Conservation (phyloP, 2,113 vertebrate species). For the Helogale parvula region DNA sequence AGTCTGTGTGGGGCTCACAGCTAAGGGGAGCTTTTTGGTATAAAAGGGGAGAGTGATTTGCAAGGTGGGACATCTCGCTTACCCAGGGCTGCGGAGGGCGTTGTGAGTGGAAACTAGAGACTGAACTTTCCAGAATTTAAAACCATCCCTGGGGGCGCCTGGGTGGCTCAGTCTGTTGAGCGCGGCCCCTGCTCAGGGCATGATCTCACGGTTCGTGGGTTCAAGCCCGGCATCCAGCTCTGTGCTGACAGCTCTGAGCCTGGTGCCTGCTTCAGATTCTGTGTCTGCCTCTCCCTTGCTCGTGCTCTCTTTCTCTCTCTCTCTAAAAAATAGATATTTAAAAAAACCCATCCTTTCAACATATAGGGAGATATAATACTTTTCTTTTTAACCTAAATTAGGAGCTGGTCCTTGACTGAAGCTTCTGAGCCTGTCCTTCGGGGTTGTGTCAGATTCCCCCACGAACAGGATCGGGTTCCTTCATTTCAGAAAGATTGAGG, state of each 20-base stretch:
- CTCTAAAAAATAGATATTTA: no score
- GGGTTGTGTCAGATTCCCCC: not conserved
- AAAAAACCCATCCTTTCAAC: not conserved
- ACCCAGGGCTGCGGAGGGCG: not conserved
- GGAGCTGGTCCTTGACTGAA: not conserved
- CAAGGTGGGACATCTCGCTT: not conserved
- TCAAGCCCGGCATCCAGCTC: no score
- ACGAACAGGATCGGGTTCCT: not conserved
- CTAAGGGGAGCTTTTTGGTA: not conserved
- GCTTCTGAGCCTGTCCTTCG: not conserved
- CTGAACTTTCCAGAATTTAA: not conserved
- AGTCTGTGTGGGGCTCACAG: not conserved
- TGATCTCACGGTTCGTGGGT: no score
- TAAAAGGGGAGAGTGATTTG: not conserved
- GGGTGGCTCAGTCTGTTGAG: no score
- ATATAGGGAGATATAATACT: not conserved
- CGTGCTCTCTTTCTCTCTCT: no score
- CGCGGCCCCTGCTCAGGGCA: no score
- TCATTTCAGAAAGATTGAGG: not conserved
- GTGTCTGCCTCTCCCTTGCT: no score
- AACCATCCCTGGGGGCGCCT: not conserved
- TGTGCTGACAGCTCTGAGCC: no score
- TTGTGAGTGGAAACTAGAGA: not conserved
- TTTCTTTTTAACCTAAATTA: not conserved
- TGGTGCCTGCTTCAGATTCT: no score